These are phyloP conservation scores for Drymodes brunneopygia DNA, from an alignment of 2,113 vertebrate species.

Conservation along the genomic window DNA sequence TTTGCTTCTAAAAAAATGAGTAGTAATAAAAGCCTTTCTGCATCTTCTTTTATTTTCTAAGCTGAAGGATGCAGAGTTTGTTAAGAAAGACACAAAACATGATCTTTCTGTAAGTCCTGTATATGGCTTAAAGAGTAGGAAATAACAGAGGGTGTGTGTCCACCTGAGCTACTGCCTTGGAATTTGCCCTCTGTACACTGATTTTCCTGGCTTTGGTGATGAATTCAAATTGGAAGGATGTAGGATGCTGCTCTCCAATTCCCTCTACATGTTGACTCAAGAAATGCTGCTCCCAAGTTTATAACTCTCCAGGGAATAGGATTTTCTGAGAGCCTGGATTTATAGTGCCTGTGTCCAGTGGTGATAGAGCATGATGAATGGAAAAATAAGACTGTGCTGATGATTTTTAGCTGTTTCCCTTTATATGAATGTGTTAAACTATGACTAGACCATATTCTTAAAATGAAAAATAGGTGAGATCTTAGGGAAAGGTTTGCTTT, in stretches of 20 bases:
- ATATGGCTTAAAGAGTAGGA: background rate
- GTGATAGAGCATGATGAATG: background rate
- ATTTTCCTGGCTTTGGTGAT: background rate
- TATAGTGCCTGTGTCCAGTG: background rate
- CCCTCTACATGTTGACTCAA: background rate
- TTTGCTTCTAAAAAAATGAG: background rate
- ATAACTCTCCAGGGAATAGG: background rate
- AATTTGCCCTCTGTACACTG: background rate
- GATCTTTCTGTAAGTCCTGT: background rate
- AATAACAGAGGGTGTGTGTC: fast-evolving
- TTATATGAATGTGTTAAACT: background rate
- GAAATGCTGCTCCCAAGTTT: background rate
- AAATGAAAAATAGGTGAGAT: background rate
- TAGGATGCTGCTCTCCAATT: background rate
- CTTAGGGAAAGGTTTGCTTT: background rate
- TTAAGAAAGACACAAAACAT: background rate
- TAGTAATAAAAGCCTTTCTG: background rate
- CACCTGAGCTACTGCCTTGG: background rate
- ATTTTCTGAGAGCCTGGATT: background rate
- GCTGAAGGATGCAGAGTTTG: background rate
- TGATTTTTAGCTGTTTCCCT: background rate
- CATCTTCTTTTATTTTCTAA: background rate
- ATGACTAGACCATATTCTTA: background rate
- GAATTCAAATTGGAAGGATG: background rate
- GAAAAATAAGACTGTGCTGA: background rate